Evolutionary conservation across 2,888 invertebrate species (phyloP).

Genomic region (Lasius fuliginosus): DNA sequence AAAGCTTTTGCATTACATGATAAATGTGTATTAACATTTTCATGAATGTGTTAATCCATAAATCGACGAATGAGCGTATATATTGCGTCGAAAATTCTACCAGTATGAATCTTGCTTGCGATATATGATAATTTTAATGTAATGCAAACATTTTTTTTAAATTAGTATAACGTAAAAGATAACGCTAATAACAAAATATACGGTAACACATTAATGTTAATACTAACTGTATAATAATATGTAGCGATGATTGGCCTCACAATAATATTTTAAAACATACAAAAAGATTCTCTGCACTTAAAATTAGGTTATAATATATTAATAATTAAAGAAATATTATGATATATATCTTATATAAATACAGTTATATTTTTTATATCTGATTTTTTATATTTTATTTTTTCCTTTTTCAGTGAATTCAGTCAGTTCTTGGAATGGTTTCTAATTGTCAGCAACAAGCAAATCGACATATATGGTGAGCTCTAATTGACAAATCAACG

Average conservation of each 20-base stretch:
- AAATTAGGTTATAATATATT: background rate
- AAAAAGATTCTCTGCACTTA: background rate
- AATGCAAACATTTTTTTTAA: slow-evolving; percentile 16
- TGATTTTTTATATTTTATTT: background rate
- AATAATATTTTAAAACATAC: background rate
- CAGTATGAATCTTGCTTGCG: background rate
- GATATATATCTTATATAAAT: background rate
- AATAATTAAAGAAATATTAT: background rate
- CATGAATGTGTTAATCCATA: slow-evolving; percentile 22
- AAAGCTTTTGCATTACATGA: slow-evolving; percentile 7
- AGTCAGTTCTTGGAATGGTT: background rate
- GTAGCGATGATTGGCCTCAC: background rate
- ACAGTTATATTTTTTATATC: background rate
- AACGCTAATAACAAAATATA: background rate
- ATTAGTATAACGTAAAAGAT: slow-evolving; percentile 22
- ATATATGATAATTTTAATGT: background rate
- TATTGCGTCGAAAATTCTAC: background rate
- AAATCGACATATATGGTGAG: background rate
- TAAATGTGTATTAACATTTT: slow-evolving; percentile 23
- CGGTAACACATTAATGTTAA: background rate
- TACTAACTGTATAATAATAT: background rate
- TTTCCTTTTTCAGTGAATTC: background rate
- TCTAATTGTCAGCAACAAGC: background rate
- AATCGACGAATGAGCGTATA: slow-evolving; percentile 16
- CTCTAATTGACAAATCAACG: too few species aligned